These are phyloP conservation scores for Yponomeuta sedellus DNA, from an alignment of 2,888 invertebrate genomes.

Conservation along the genomic window DNA sequence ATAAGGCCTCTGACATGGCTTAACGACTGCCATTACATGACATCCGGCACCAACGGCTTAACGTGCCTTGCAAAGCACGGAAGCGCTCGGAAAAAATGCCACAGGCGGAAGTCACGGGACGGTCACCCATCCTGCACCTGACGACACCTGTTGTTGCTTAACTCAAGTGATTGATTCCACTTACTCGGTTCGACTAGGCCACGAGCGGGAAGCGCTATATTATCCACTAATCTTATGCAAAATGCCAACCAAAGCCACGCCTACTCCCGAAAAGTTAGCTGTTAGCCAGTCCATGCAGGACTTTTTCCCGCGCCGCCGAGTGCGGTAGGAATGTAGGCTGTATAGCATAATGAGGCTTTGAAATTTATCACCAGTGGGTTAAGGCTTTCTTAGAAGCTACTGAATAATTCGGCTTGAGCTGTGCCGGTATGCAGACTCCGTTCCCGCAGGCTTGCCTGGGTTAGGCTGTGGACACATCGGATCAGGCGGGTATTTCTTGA, in stretches of 20 bases:
- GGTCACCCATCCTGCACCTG: no score
- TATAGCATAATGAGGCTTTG: slow-evolving; percentile 65
- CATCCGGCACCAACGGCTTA: no score
- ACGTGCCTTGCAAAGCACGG: no score
- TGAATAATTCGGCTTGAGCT: slow-evolving; percentile 48
- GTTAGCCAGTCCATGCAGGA: slow-evolving; percentile 28
- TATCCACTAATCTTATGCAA: background rate
- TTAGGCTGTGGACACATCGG: slow-evolving; percentile 31
- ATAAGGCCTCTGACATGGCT: no score
- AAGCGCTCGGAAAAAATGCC: no score
- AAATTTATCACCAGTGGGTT: slow-evolving; percentile 54
- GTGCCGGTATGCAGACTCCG: slow-evolving; percentile 53
- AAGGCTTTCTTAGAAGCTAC: slow-evolving; percentile 59
- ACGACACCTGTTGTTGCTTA: no score
- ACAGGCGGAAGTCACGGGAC: no score
- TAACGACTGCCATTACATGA: no score
- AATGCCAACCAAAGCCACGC: background rate
- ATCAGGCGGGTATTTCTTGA: background rate
- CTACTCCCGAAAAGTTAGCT: background rate
- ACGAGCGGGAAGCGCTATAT: no score
- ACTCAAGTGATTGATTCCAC: no score
- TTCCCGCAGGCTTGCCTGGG: slow-evolving; percentile 56
- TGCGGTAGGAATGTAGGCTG: slow-evolving; percentile 66
- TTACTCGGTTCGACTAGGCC: no score
- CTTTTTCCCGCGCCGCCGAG: slow-evolving; percentile 60